These are phyloP conservation scores for Acleris cristana DNA, from an alignment of 2,888 invertebrate species.

Conservation along the genomic window DNA sequence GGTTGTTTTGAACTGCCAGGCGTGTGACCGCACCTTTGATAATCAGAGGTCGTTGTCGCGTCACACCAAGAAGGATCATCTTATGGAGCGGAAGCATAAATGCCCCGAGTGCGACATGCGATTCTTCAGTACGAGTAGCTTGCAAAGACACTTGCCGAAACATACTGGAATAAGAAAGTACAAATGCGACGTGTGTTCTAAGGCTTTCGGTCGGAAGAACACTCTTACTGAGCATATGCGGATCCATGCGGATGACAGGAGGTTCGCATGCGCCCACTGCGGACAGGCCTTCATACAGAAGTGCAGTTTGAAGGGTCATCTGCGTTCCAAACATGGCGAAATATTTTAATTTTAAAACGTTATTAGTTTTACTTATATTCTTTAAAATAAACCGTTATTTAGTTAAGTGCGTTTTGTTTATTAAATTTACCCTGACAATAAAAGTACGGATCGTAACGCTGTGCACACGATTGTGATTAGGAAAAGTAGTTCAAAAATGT, in stretches of 20 bases:
- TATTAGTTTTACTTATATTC: background rate
- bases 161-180: constrained; percentile 60
- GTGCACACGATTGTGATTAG: too few species aligned
- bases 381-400: background rate
- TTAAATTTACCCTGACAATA: too few species aligned
- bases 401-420: too few species aligned
- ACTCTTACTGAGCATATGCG: constrained; percentile 63
- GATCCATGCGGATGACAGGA: constrained; percentile 53
- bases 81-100: constrained; percentile 64
- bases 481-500: too few species aligned
- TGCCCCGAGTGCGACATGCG: constrained; percentile 73
- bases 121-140: constrained; percentile 53
- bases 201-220: constrained; percentile 57
- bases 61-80: constrained; percentile 67
- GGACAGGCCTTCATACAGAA: constrained; percentile 57
- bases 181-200: constrained; percentile 62
- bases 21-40: constrained; percentile 60
- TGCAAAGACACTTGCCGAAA: constrained; percentile 59
- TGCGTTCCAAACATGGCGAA: constrained; percentile 56
- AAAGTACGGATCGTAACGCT: too few species aligned
- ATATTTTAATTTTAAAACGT: constrained; percentile 15
- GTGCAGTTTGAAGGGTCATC: constrained; percentile 67
- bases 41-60: constrained; percentile 53
- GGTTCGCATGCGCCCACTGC: constrained; percentile 53
- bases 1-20: constrained; percentile 57